Percentiles rank a stretch among this genome's conserved stretches.
Conservation (phyloP, 2,888 invertebrate genomes). For the Stenoptilia bipunctidactyla region DNA sequence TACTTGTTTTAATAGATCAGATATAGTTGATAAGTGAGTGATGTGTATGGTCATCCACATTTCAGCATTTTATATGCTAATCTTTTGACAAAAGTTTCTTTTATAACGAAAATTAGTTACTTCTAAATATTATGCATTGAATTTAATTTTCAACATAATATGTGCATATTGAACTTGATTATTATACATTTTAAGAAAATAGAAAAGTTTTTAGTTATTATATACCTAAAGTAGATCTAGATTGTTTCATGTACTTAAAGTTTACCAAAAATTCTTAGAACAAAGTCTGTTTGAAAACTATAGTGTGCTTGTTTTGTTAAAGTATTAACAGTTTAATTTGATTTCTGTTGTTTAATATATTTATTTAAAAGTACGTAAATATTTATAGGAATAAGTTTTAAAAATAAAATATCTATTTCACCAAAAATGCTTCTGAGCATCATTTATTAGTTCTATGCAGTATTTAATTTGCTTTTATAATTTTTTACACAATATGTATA, state of each 20-base stretch:
- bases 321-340: constrained; percentile 28
- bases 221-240: constrained; percentile 37
- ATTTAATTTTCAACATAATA: too few species aligned
- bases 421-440: constrained; percentile 37
- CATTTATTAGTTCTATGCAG: neutral
- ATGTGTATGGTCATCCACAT: constrained; percentile 22
- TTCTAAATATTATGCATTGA: neutral
- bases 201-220: neutral
- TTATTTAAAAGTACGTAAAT: constrained; percentile 13
- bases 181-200: too few species aligned
- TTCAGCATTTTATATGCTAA: constrained; percentile 54
- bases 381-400: neutral
- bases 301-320: constrained; percentile 39
- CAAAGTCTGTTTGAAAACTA: constrained; percentile 48
- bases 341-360: constrained; percentile 50
- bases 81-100: constrained; percentile 30
- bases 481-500: too few species aligned
- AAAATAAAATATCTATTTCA: constrained; percentile 28
- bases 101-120: constrained; percentile 19
- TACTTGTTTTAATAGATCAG: too few species aligned
- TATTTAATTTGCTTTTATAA: too few species aligned
- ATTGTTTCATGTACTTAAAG: constrained; percentile 47
- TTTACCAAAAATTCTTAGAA: constrained; percentile 57
- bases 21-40: too few species aligned
- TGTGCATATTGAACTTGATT: too few species aligned